Evolutionary conservation across 2,888 invertebrate genomes (phyloP).

Genomic region (Ceramica pisi): DNA sequence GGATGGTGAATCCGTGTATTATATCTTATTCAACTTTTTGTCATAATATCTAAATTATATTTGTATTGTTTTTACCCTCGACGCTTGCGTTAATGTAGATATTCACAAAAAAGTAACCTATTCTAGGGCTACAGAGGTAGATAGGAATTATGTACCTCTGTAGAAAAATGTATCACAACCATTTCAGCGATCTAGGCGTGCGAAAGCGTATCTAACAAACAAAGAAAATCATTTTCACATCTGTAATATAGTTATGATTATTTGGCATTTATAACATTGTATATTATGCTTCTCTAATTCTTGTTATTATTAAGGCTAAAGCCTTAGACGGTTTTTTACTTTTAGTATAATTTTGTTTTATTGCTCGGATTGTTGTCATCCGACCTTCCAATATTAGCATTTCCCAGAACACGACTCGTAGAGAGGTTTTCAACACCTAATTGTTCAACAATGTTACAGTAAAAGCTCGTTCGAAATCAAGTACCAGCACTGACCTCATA

Average conservation of each 20-base stretch:
- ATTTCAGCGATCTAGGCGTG: too few relatives aligned
- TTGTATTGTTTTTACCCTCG: too few relatives aligned
- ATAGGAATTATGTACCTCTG: too few relatives aligned
- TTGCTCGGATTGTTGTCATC: too few relatives aligned
- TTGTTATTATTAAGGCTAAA: neutral
- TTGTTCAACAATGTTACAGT: conserved; percentile 11
- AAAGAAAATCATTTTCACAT: too few relatives aligned
- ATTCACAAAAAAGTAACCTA: too few relatives aligned
- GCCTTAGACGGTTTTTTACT: neutral
- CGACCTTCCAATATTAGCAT: neutral
- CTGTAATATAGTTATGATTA: neutral
- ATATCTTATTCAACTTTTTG: too few relatives aligned
- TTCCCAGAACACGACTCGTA: neutral
- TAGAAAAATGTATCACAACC: too few relatives aligned
- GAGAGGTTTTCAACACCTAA: conserved; percentile 6
- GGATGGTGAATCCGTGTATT: neutral
- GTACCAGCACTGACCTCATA: conserved; percentile 46
- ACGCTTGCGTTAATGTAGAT: too few relatives aligned
- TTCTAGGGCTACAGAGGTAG: too few relatives aligned
- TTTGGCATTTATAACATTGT: neutral
- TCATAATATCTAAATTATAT: neutral
- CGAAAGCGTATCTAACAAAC: too few relatives aligned
- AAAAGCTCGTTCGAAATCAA: conserved; percentile 37
- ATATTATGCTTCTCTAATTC: neutral
- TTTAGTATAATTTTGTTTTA: neutral